Conservation (phyloP, 2,888 invertebrate genomes). For the Aporophyla lueneburgensis region DNA sequence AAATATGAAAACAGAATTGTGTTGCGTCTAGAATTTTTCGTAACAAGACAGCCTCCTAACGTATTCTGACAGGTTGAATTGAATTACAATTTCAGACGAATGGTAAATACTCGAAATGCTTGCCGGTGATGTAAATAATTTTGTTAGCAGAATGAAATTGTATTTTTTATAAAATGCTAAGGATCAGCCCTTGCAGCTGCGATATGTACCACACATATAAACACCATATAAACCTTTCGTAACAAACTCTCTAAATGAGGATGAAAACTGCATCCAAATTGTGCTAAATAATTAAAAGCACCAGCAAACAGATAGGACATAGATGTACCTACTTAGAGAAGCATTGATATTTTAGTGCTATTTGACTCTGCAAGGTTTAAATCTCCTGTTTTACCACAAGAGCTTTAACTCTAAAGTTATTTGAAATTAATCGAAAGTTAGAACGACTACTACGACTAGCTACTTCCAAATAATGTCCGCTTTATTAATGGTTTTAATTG, state of each 20-base stretch:
- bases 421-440: not conserved
- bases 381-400: not conserved
- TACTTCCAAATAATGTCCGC: not conserved
- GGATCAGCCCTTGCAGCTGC: not conserved
- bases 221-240: no score
- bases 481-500: slow-evolving; percentile 19
- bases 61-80: slow-evolving; percentile 9
- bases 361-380: not conserved
- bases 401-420: not conserved
- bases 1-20: not conserved
- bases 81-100: slow-evolving; percentile 26
- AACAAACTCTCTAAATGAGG: not conserved
- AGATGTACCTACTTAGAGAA: not conserved
- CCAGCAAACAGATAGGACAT: no score
- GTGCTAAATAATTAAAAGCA: not conserved
- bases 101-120: not conserved
- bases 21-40: not conserved
- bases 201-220: no score
- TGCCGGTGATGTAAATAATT: not conserved
- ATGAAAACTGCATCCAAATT: not conserved
- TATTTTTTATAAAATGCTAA: not conserved
- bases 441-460: not conserved
- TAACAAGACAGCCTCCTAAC: not conserved
- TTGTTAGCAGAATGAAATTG: not conserved
- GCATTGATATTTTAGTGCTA: not conserved